These are phyloP conservation scores for Tauraco hartlaubi DNA, from an alignment of 2,797 vertebrate species.

Conservation along the genomic window DNA sequence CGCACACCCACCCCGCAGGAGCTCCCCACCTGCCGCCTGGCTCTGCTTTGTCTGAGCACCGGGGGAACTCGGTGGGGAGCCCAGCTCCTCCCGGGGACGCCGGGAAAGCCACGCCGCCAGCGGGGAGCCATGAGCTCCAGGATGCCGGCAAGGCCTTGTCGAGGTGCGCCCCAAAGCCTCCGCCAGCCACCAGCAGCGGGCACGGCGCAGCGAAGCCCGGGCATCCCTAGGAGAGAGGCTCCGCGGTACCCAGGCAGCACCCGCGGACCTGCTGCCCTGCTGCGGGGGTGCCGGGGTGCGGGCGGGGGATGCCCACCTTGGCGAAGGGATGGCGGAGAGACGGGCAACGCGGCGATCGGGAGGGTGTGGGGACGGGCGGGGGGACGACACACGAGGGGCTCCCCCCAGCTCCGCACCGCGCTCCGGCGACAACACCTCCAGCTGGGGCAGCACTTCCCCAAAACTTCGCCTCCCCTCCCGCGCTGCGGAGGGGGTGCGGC, in stretches of 20 bases:
- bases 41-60: constrained; percentile 60
- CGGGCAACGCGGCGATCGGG: not conserved
- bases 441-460: constrained; percentile 49
- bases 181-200: not conserved
- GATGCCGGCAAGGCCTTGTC: not conserved
- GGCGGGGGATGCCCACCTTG: not conserved
- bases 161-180: not conserved
- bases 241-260: not conserved
- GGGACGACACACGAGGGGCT: constrained; percentile 20
- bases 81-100: constrained; percentile 8
- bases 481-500: not conserved
- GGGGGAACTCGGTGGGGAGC: not conserved
- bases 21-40: constrained; percentile 30
- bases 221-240: not conserved
- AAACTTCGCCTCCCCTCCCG: constrained; percentile 64
- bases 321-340: not conserved
- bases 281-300: not conserved
- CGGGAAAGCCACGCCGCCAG: not conserved
- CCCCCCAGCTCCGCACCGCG: not conserved
- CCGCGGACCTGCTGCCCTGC: not conserved
- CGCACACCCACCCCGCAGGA: not conserved
- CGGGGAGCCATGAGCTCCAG: not conserved
- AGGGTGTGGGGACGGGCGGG: not conserved
- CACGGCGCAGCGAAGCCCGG: not conserved
- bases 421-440: constrained; percentile 29